Evolutionary conservation across 1,140 invertebrate species (phyloP), one percentile per base, ranked within the genome.

Genomic region (Coboldia fuscipes): DNA sequence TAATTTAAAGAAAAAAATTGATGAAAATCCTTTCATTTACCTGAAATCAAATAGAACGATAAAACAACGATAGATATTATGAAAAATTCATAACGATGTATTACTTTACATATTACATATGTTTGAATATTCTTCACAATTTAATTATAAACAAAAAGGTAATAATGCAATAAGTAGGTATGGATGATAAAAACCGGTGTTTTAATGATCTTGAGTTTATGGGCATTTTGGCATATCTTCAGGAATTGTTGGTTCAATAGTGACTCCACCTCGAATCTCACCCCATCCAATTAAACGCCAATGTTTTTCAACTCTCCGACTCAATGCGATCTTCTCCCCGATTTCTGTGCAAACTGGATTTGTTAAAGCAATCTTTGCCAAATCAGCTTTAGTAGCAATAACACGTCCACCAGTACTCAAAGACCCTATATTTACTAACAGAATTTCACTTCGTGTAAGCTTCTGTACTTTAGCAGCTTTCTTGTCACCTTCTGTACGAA

Each of bases 281-380:
- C 89, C 89, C 90, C 90, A 97, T 42, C 90, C 90, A 56, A 97
- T 96, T 42, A 97, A 69, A 79, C 94, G 78, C 94, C 96, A 99
- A 70, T 98, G 93, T 54, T 97, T 97, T 44, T 99, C 96, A 27
- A 98, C 88, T 60, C 93, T 71, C 51, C 96, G 70, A 55, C 89
- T 96, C 3, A 99, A 66, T 8, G 96, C 94, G 48, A 99, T 97
- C 56, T 98, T 99, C 54, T 99, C 94, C 35, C 86, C 88, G 39
- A 96, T 75, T 61, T 97, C 94, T 18, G 94, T 98, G 54, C 96
- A 99, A 0, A 99, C 96, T 3, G 96, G 96, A 59, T 82, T 92
- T 12, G 88, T 96, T 17, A 99, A 65, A 26, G 81, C 76, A 38
- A 99, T 96, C 58, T 98, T 98, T 3, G 93, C 93, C 54, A 97